Conservation (phyloP, 2,113 vertebrate species). For the Sigmodon hispidus region DNA sequence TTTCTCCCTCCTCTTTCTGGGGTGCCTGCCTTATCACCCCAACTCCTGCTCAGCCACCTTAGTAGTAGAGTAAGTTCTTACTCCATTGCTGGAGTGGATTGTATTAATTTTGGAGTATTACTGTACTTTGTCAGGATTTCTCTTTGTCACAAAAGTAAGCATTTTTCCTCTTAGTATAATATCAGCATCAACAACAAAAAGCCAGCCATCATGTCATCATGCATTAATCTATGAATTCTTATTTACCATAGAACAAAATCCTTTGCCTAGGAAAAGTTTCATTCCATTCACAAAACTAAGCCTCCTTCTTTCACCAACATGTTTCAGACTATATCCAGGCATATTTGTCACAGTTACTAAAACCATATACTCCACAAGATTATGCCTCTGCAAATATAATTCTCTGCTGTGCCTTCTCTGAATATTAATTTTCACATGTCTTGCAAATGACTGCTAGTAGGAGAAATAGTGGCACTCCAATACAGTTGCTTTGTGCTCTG, state of each 20-base stretch:
- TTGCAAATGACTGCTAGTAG: neutral
- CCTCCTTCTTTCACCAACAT: neutral
- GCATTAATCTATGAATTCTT: neutral
- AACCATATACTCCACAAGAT: neutral
- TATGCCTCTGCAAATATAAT: neutral
- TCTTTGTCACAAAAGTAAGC: neutral
- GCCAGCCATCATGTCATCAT: neutral
- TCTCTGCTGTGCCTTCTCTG: neutral
- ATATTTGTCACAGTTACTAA: neutral
- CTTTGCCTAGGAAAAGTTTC: neutral
- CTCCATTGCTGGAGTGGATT: neutral
- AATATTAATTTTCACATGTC: neutral
- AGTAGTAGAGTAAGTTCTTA: neutral
- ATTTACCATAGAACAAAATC: slow-evolving; percentile 21
- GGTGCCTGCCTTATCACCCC: neutral
- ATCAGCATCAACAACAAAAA: neutral
- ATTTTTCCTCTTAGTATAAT: neutral
- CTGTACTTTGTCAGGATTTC: neutral
- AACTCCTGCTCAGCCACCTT: neutral
- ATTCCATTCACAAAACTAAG: neutral
- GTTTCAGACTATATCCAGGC: neutral
- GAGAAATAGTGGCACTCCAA: neutral
- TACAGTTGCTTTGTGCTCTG: neutral
- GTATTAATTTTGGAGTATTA: neutral
- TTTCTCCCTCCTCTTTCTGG: neutral